Conservation (phyloP, 1,140 invertebrate species). For the Myzus persicae region DNA sequence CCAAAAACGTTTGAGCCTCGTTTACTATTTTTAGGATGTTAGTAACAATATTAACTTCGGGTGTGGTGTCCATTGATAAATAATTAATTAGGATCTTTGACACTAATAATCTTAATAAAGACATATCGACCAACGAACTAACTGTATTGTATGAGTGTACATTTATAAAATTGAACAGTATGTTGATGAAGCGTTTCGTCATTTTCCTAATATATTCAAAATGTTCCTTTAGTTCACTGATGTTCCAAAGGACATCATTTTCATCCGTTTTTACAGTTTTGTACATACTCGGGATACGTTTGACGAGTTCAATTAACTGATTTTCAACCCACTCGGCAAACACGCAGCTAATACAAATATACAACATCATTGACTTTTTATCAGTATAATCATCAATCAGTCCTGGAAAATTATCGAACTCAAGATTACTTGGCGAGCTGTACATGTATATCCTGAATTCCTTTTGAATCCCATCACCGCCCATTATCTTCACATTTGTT, state of each 20-base stretch:
- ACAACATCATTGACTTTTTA: background rate
- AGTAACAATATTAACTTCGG: background rate
- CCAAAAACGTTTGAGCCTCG: background rate
- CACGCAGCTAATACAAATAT: background rate
- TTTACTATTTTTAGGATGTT: background rate
- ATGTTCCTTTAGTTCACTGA: background rate
- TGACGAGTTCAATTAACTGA: background rate
- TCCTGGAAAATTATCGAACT: too few relatives aligned
- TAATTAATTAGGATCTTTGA: background rate
- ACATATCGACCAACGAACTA: background rate
- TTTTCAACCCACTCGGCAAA: background rate
- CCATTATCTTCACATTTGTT: background rate
- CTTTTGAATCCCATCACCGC: too few relatives aligned
- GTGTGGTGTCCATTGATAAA: fast-evolving
- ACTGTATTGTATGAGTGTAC: background rate
- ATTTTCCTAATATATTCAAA: background rate
- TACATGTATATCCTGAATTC: too few relatives aligned
- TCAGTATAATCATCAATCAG: background rate
- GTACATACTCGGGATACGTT: background rate
- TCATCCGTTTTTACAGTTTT: background rate
- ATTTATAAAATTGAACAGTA: background rate
- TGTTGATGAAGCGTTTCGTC: background rate
- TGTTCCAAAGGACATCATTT: fast-evolving
- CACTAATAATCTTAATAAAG: background rate
- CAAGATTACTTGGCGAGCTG: too few relatives aligned